A percentile compares a stretch with the other conserved stretches of the same genome.
Conservation (phyloP, 2,797 vertebrate genomes). For the Tapera naevia region DNA sequence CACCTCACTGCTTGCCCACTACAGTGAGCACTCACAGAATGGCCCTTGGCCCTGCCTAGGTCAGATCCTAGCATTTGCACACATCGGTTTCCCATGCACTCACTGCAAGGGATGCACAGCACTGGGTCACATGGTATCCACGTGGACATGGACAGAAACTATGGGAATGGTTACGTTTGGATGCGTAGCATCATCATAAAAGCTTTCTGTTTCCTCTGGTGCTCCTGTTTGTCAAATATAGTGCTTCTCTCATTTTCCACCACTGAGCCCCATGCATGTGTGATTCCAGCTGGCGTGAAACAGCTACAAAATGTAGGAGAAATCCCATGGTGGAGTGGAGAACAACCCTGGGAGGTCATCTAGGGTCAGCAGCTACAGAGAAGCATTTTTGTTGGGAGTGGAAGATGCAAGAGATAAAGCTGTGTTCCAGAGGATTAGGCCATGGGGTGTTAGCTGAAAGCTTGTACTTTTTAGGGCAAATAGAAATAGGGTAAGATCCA, state of each 20-base stretch:
- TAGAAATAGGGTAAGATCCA: not conserved
- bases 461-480: not conserved
- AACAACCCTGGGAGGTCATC: not conserved
- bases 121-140: not conserved
- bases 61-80: fast-evolving
- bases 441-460: not conserved
- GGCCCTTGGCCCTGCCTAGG: not conserved
- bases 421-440: not conserved
- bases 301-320: not conserved
- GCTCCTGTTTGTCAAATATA: not conserved
- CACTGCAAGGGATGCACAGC: not conserved
- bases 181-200: not conserved
- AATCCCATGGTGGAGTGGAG: not conserved
- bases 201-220: not conserved
- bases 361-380: not conserved
- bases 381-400: not conserved
- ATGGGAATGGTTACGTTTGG: not conserved
- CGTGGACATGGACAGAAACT: not conserved
- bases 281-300: not conserved
- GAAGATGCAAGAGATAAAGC: not conserved
- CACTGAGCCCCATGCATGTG: not conserved
- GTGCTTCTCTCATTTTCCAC: not conserved
- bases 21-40: not conserved
- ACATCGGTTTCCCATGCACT: fast-evolving
- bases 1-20: not conserved